These are phyloP conservation scores for Corythaixoides concolor DNA, from an alignment of 2,113 vertebrate genomes.

Conservation along the genomic window DNA sequence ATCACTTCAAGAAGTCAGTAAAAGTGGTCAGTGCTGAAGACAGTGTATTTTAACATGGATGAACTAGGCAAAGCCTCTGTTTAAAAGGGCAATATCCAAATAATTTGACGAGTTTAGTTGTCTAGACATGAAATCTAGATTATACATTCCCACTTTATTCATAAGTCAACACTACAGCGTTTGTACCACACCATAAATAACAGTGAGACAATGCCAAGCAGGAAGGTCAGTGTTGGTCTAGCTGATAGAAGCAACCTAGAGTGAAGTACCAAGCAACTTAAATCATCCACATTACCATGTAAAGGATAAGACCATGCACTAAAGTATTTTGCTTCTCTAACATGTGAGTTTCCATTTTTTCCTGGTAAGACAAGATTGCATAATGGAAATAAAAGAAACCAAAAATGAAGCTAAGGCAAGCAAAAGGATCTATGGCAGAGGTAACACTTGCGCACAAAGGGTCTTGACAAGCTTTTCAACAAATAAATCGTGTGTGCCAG, in stretches of 20 bases:
- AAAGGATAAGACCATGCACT: neutral
- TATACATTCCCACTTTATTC: neutral
- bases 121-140: neutral
- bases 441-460: neutral
- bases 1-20: neutral
- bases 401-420: conserved; percentile 14
- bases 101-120: neutral
- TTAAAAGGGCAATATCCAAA: neutral
- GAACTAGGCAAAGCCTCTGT: neutral
- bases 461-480: neutral
- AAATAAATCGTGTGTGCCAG: neutral
- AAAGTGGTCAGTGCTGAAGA: neutral
- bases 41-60: neutral
- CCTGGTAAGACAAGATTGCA: neutral
- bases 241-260: neutral
- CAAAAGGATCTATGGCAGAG: neutral
- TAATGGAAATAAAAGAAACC: neutral
- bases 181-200: neutral
- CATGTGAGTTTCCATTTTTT: neutral
- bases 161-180: neutral
- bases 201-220: neutral
- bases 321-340: neutral
- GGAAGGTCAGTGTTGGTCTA: neutral
- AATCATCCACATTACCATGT: neutral
- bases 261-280: neutral